Conservation (phyloP, 2,797 vertebrate genomes). For the Liasis olivaceus region DNA sequence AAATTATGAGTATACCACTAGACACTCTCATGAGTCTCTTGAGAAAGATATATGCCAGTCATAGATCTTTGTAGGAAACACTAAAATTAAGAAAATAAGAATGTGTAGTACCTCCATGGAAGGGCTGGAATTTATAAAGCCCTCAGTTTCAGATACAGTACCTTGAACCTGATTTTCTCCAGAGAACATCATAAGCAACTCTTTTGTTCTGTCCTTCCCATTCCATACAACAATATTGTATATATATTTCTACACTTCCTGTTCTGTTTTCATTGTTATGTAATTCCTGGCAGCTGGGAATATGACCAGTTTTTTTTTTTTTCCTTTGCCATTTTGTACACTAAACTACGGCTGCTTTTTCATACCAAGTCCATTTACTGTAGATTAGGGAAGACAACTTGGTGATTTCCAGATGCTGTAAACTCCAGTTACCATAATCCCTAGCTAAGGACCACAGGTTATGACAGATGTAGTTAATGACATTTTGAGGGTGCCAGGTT, state of each 20-base stretch:
- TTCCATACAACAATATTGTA: neutral
- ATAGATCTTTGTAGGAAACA: neutral
- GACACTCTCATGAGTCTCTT: neutral
- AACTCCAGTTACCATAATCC: neutral
- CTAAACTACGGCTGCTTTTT: neutral
- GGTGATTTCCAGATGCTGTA: neutral
- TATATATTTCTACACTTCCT: neutral
- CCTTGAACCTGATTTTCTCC: neutral
- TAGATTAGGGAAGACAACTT: neutral
- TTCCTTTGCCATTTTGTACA: neutral
- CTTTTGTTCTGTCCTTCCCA: neutral
- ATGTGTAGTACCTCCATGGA: neutral
- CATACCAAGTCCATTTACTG: neutral
- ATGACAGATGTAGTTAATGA: neutral
- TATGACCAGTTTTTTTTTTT: neutral
- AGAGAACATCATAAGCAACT: neutral
- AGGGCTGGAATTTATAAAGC: neutral
- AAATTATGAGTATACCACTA: neutral
- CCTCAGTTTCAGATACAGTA: neutral
- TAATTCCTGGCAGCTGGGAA: neutral
- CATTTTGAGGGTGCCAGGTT: neutral
- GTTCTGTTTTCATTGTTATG: neutral
- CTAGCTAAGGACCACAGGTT: neutral
- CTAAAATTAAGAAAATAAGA: neutral
- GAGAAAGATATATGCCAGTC: neutral